Evolutionary conservation across 1,140 invertebrate species (phyloP).

Genomic region (Brachionus manjavacas): DNA sequence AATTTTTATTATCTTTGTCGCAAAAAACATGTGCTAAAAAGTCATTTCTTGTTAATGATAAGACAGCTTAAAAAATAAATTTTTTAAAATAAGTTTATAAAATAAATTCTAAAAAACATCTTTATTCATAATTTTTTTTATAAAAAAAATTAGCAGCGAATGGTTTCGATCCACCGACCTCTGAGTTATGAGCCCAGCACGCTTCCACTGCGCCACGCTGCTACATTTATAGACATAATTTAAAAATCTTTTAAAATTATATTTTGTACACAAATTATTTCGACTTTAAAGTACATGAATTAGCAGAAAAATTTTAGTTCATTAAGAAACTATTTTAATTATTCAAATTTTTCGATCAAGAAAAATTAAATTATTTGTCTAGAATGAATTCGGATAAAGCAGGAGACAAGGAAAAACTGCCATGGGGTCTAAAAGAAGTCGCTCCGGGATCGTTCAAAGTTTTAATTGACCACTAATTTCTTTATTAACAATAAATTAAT

Average conservation of each 20-base stretch:
- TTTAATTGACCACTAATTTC: background rate
- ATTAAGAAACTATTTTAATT: background rate
- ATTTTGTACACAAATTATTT: background rate
- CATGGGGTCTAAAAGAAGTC: conserved; percentile 46
- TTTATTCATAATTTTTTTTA: too few relatives aligned
- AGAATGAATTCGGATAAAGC: conserved; percentile 1
- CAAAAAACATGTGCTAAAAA: too few relatives aligned
- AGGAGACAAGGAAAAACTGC: conserved; percentile 43
- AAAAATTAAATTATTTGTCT: background rate
- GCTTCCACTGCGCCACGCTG: conserved; percentile 96
- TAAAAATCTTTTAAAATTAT: background rate
- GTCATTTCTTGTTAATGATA: too few relatives aligned
- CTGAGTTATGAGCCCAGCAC: conserved; percentile 96
- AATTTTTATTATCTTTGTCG: too few relatives aligned
- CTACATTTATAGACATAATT: conserved; percentile 52
- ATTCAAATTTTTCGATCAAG: background rate
- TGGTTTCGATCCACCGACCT: conserved; percentile 93
- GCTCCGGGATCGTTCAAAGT: conserved; percentile 46
- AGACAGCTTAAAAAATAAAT: too few relatives aligned
- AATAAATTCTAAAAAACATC: too few relatives aligned
- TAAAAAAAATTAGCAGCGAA: conserved; percentile 69
- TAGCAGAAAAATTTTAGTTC: background rate
- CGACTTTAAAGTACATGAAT: background rate
- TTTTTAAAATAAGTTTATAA: too few relatives aligned
- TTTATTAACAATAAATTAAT: background rate